Percentiles rank a stretch among this genome's conserved stretches.
Evolutionary conservation across 2,888 invertebrate genomes (phyloP).

Genomic region (Oxytorus armatus): DNA sequence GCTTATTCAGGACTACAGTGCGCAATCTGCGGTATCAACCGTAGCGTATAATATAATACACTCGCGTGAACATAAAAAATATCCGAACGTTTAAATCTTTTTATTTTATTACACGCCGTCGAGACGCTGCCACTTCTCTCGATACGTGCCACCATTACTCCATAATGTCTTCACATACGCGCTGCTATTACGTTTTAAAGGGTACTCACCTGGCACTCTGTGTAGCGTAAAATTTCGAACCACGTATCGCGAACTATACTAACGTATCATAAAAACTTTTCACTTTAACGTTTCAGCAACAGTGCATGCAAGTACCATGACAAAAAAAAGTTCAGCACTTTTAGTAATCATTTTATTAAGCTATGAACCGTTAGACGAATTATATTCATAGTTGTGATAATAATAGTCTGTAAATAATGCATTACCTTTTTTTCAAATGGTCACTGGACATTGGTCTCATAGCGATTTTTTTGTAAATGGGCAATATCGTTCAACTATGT

Average conservation of each 20-base stretch:
- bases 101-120: too few relatives aligned
- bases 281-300: conserved; percentile 21
- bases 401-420: too few relatives aligned
- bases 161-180: conserved; percentile 19
- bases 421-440: too few relatives aligned
- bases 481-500: too few relatives aligned
- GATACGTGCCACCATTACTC: conserved; percentile 7
- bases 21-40: conserved; percentile 33
- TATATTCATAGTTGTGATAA: too few relatives aligned
- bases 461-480: too few relatives aligned
- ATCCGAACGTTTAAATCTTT: too few relatives aligned
- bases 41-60: not conserved
- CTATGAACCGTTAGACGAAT: not conserved
- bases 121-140: too few relatives aligned
- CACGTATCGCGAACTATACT: not conserved
- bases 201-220: conserved; percentile 1
- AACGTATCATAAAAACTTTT: not conserved
- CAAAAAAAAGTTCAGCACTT: conserved; percentile 17
- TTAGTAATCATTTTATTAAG: conserved; percentile 3
- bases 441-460: too few relatives aligned
- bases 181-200: not conserved
- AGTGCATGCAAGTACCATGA: not conserved
- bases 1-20: too few relatives aligned
- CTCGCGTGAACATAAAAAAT: not conserved
- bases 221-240: not conserved